A percentile compares a stretch with the other conserved stretches of the same genome.
Conservation (phyloP, 2,888 invertebrate species). For the Therioaphis trifolii region DNA sequence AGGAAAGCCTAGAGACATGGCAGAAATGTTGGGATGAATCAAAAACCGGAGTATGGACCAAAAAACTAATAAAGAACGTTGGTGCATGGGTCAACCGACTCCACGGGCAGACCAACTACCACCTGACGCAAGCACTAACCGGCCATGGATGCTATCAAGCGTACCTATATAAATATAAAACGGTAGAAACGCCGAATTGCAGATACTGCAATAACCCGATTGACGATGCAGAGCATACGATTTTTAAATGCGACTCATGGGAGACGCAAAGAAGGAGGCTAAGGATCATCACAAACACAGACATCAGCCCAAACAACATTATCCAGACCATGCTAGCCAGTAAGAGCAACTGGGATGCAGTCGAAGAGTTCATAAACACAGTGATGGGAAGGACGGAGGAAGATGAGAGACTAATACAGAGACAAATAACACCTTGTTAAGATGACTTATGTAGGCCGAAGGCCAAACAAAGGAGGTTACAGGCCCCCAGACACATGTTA, state of each 20-base stretch:
- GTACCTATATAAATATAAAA: no score
- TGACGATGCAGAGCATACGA: neutral
- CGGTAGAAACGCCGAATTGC: no score
- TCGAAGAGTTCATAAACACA: neutral
- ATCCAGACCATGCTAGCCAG: no score
- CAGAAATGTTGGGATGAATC: no score
- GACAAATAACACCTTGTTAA: neutral
- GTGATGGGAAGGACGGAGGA: neutral
- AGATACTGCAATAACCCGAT: neutral
- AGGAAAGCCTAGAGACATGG: no score
- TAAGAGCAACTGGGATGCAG: neutral
- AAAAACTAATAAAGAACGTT: neutral
- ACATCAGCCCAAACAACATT: no score
- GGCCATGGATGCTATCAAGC: neutral
- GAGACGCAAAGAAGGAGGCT: neutral
- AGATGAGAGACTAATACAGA: neutral
- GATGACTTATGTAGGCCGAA: no score
- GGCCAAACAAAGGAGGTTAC: no score
- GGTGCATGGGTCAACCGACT: neutral
- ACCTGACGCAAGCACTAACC: neutral
- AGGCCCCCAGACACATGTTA: no score
- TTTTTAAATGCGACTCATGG: neutral
- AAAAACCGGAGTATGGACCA: no score
- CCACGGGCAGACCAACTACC: no score
- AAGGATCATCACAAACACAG: no score